Percentiles rank a stretch among this genome's conserved stretches.
Conservation (phyloP, 2,797 vertebrate species). For the Florisuga fusca region DNA sequence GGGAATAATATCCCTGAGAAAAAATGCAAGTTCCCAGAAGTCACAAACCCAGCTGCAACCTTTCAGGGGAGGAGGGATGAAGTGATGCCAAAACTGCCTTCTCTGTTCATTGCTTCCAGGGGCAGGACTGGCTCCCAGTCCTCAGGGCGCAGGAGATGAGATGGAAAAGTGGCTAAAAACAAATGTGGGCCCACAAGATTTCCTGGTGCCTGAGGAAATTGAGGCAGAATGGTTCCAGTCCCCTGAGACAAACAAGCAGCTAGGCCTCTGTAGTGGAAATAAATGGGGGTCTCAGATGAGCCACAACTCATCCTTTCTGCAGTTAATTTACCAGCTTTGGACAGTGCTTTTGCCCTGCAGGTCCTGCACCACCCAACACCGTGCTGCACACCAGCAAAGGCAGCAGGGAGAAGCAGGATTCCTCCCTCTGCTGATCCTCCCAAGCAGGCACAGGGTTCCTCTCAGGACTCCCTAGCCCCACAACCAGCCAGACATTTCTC, state of each 20-base stretch:
- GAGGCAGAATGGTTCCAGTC: background rate
- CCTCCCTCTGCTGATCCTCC: background rate
- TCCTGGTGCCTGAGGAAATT: background rate
- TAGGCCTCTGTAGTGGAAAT: conserved; percentile 12
- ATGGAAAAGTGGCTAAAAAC: background rate
- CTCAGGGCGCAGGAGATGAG: background rate
- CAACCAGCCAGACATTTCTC: rapidly evolving
- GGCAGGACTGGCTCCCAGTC: background rate
- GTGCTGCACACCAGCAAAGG: rapidly evolving
- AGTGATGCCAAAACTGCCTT: background rate
- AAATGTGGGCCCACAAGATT: background rate
- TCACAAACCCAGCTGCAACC: rapidly evolving
- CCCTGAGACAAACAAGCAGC: background rate
- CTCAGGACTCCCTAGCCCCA: background rate
- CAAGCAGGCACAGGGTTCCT: rapidly evolving
- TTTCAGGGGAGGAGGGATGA: rapidly evolving
- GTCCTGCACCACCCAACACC: background rate
- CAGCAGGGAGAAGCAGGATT: rapidly evolving
- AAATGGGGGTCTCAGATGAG: background rate
- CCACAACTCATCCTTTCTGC: background rate
- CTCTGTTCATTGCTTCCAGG: background rate
- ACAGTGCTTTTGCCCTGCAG: too few relatives aligned
- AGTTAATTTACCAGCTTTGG: too few relatives aligned
- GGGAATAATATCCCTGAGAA: background rate
- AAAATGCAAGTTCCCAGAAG: background rate